Conservation (phyloP, 2,888 invertebrate genomes). For the Cheilosia variabilis region DNA sequence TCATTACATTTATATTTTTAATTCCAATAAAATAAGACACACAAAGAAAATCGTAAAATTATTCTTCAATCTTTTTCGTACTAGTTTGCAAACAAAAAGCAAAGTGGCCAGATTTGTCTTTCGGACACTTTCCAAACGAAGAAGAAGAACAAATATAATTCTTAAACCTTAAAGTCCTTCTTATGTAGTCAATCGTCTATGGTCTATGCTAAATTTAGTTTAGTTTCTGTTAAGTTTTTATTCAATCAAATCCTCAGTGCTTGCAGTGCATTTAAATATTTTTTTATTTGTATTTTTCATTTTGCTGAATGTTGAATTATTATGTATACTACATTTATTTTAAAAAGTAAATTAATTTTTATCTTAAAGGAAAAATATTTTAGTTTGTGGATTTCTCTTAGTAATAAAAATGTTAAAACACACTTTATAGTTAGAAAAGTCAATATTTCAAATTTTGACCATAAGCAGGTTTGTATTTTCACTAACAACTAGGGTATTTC, state of each 20-base stretch:
- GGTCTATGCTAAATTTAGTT: slow-evolving; percentile 56
- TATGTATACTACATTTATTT: slow-evolving; percentile 3
- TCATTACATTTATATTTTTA: slow-evolving; percentile 32
- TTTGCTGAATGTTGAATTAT: slow-evolving; percentile 53
- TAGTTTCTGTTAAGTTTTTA: slow-evolving; percentile 78
- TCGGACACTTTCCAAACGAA: neutral
- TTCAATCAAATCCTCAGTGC: slow-evolving; percentile 84
- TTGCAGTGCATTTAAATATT: slow-evolving; percentile 82
- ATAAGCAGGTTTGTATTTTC: slow-evolving; percentile 8
- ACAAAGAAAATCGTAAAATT: slow-evolving; percentile 2
- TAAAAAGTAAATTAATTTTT: slow-evolving; percentile 20
- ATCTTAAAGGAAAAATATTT: slow-evolving; percentile 6
- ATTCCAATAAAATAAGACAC: slow-evolving; percentile 25
- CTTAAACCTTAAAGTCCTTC: neutral
- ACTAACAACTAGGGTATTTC: slow-evolving; percentile 26
- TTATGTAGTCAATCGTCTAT: slow-evolving; percentile 16
- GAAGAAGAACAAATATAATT: neutral
- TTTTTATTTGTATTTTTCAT: slow-evolving; percentile 46
- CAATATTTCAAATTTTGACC: slow-evolving; percentile 1
- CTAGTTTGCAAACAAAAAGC: neutral
- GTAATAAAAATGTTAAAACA: slow-evolving; percentile 43
- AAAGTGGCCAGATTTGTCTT: neutral
- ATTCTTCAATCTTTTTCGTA: slow-evolving; percentile 3
- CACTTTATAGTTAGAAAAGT: slow-evolving; percentile 30
- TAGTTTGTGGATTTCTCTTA: slow-evolving; percentile 25